Evolutionary conservation across 2,113 vertebrate genomes (phyloP), one percentile per base, ranked within the genome.

Genomic region (Ceratotherium simum): DNA sequence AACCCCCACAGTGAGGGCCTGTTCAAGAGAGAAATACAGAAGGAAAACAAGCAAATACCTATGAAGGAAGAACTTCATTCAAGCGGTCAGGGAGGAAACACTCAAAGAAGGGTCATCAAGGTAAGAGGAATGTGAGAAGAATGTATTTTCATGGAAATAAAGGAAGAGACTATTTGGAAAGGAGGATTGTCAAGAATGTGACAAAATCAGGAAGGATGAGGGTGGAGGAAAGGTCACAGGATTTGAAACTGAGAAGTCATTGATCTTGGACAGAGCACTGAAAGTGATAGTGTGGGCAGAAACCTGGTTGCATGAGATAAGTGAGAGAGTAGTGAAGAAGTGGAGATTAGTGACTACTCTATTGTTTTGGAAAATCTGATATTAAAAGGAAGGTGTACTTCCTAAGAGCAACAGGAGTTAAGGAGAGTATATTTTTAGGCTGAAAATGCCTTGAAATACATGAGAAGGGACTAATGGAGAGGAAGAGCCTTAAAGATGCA

Each of bases 121-220:
- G 81, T 51, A 42, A 91, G 90, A 95, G 80, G 79, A 87, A 31
- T 56, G 9, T 48, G 58, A 87, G 48, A 76, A 73, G n/a, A 90
- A 83, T 56, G 9, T 8, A 23, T 80, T 75, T 87, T 91, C 84
- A 60, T 93, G 84, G 73, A 79, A 80, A 64, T 48, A 48, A 67
- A 90, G 58, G 73, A 76, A 65, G 94, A 79, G 75, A 60, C 18
- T 90, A 48, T 96, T 95, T 84, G 85, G 51, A 92, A 96, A 82
- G 84, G 16, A 46, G 6, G 36, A 29, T 39, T 92, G 60, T 92
- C 88, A 87, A 88, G 88, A 96, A 90, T 84, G 51, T 84, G 51
- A 94, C 87, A 80, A 89, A 92, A 31, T 91, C 93, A 76, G 80
- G 80, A 84, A 87, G 62, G 13, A 31, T 60, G 36, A 73, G 36